phyloP scores from a whole-genome alignment of 2,888 invertebrate genomes.

The Hirtodrosophila confusa region DNA sequence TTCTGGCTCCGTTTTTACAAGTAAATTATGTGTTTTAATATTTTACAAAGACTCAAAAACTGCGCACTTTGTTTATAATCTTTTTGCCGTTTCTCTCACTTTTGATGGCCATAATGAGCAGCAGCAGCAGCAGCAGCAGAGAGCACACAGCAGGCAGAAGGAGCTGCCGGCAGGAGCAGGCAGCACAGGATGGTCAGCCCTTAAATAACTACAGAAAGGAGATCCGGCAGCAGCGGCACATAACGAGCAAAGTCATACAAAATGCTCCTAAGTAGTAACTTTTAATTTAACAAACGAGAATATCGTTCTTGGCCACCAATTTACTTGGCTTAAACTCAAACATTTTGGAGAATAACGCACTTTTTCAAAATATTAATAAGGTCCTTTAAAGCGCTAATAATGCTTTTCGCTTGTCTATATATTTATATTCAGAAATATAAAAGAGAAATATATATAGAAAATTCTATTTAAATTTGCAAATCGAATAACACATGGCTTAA shows the following conservation, averaged over 20 bases:
- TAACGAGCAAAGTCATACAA: slow-evolving; percentile 33
- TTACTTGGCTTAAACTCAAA: slow-evolving; percentile 1
- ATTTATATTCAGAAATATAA: neutral
- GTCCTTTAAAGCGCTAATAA: too few relatives aligned
- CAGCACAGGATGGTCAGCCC: slow-evolving; percentile 4
- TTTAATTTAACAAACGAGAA: slow-evolving; percentile 17
- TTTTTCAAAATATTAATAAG: too few relatives aligned
- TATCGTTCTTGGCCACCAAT: neutral
- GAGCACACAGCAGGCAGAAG: neutral
- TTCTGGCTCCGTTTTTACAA: slow-evolving; percentile 35
- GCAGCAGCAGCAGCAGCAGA: slow-evolving; percentile 4
- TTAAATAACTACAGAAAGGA: slow-evolving; percentile 35
- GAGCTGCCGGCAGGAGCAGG: neutral
- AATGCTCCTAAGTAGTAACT: slow-evolving; percentile 31
- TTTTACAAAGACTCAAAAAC: slow-evolving; percentile 76
- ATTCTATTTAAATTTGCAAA: too few relatives aligned
- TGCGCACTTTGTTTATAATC: slow-evolving; percentile 71
- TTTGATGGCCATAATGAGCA: slow-evolving; percentile 56
- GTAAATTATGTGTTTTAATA: slow-evolving; percentile 77
- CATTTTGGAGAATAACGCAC: too few relatives aligned
- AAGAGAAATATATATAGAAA: too few relatives aligned
- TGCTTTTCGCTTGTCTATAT: too few relatives aligned
- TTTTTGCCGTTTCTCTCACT: slow-evolving; percentile 40
- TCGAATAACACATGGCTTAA: too few relatives aligned
- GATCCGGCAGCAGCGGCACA: slow-evolving; percentile 21